phyloP scores from a whole-genome alignment of 2,113 vertebrate species.

The Mixornis gularis region DNA sequence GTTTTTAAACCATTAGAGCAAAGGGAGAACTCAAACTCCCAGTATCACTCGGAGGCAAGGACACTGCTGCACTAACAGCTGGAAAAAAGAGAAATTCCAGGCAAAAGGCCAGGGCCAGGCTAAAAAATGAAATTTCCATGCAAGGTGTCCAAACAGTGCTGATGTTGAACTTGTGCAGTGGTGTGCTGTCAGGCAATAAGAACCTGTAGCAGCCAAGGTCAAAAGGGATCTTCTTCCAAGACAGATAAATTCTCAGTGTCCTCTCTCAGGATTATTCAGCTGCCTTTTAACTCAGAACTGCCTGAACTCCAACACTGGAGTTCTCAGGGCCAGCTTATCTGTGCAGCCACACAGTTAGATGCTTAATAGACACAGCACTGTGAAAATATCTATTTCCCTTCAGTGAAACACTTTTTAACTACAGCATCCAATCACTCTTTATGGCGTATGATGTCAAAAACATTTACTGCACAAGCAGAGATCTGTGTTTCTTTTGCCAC shows the following conservation, averaged over 20 bases:
- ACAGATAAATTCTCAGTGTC: neutral
- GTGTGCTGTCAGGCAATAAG: neutral
- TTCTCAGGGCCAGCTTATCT: neutral
- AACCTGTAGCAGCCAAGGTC: neutral
- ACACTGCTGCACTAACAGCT: neutral
- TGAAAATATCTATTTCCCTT: slow-evolving; percentile 18
- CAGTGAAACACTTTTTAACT: slow-evolving; percentile 45
- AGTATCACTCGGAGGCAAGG: neutral
- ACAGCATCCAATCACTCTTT: slow-evolving; percentile 55
- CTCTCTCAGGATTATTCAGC: neutral
- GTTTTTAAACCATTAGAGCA: neutral
- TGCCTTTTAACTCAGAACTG: neutral
- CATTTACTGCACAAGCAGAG: slow-evolving; percentile 69
- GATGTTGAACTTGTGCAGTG: neutral
- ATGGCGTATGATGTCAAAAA: slow-evolving; percentile 69
- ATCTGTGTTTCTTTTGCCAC: slow-evolving; percentile 81
- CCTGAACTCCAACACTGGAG: neutral
- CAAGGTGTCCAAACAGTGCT: neutral
- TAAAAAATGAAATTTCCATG: neutral
- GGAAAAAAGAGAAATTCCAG: neutral
- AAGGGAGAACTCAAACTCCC: neutral
- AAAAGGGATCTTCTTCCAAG: neutral
- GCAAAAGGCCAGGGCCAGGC: neutral
- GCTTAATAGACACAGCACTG: neutral
- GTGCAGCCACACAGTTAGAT: neutral